Conservation (phyloP, 2,797 vertebrate genomes). For the Protonibea diacanthus region DNA sequence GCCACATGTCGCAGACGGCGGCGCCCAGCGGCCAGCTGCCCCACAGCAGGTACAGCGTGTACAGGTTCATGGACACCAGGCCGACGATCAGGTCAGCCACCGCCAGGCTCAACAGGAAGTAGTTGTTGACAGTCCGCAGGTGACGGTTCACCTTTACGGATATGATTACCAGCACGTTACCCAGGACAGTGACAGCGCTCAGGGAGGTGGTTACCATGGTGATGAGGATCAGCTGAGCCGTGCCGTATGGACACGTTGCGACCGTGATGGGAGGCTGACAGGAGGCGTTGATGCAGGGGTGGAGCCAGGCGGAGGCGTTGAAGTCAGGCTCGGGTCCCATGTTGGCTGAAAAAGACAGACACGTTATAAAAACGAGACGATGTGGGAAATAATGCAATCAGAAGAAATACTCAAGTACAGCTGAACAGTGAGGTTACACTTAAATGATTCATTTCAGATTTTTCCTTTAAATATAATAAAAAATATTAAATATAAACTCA, state of each 20-base stretch:
- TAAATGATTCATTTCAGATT: no score
- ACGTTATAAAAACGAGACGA: no score
- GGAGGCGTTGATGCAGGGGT: conserved; percentile 55
- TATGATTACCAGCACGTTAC: conserved; percentile 92
- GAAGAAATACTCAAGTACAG: no score
- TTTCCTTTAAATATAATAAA: no score
- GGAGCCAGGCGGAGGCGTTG: conserved; percentile 61
- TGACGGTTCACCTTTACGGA: conserved; percentile 93
- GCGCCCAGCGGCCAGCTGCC: conserved; percentile 92
- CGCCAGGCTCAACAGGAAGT: conserved; percentile 94
- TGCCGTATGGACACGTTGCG: conserved; percentile 72
- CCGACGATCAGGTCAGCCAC: conserved; percentile 90
- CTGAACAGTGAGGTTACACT: no score
- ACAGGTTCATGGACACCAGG: conserved; percentile 92
- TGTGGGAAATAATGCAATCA: no score
- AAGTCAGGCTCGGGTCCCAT: conserved; percentile 41
- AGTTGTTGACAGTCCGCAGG: conserved; percentile 93
- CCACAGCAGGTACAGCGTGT: conserved; percentile 87
- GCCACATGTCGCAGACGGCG: conserved; percentile 90
- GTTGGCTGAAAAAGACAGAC: conserved; percentile 30
- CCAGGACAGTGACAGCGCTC: conserved; percentile 89
- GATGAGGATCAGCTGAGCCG: conserved; percentile 84
- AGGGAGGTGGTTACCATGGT: conserved; percentile 86
- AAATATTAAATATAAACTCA: no score
- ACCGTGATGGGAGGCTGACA: conserved; percentile 44